Percentiles rank a stretch among this genome's conserved stretches.
phyloP scores from a whole-genome alignment of 2,888 invertebrate species.

The Andrena bicolor region DNA sequence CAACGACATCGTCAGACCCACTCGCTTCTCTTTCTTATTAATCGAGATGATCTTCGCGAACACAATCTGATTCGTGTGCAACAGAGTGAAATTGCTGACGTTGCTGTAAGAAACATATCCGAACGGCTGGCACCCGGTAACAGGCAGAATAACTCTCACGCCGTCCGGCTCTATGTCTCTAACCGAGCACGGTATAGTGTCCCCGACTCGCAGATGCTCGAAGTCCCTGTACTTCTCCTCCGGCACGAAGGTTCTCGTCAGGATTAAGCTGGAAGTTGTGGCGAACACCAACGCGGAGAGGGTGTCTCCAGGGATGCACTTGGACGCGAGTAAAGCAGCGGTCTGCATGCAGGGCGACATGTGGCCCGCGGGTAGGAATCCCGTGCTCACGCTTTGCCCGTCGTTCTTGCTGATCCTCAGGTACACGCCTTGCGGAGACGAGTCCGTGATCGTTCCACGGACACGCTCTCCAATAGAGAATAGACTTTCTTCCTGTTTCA shows the following conservation, averaged over 20 bases:
- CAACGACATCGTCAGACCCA: conserved; percentile 74
- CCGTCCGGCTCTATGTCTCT: conserved; percentile 66
- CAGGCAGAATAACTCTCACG: conserved; percentile 76
- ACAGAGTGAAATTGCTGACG: conserved; percentile 62
- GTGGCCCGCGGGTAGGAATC: conserved; percentile 80
- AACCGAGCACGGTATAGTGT: conserved; percentile 77
- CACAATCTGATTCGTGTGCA: conserved; percentile 75
- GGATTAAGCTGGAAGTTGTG: conserved; percentile 72
- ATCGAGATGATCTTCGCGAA: conserved; percentile 74
- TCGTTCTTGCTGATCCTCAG: conserved; percentile 68
- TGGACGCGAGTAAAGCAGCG: conserved; percentile 74
- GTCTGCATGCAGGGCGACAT: conserved; percentile 79
- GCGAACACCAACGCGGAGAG: conserved; percentile 78
- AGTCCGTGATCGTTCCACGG: conserved; percentile 77
- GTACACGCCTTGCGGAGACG: conserved; percentile 76
- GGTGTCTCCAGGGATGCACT: conserved; percentile 74
- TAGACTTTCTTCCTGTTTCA: neutral
- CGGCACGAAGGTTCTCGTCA: conserved; percentile 76
- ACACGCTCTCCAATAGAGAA: conserved; percentile 74
- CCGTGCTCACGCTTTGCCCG: conserved; percentile 57
- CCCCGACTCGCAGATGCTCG: conserved; percentile 70
- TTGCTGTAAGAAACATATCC: conserved; percentile 67
- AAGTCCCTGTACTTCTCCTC: conserved; percentile 64
- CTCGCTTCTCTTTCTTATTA: conserved; percentile 63
- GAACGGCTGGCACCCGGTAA: conserved; percentile 69